These are phyloP conservation scores for Syrrhaptes paradoxus DNA, from an alignment of 2,113 vertebrate genomes.

Conservation along the genomic window DNA sequence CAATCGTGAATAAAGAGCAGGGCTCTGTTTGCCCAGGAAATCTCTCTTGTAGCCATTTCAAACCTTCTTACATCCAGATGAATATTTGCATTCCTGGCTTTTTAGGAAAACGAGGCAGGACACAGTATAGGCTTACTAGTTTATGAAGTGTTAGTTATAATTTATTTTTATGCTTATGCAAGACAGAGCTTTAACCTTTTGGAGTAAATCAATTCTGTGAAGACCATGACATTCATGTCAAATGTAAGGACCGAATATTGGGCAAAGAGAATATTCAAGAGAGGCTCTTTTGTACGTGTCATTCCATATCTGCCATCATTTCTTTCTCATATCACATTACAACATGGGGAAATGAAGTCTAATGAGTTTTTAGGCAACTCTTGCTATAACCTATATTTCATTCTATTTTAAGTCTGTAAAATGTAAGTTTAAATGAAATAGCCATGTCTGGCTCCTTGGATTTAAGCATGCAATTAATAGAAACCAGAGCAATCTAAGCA, in stretches of 20 bases:
- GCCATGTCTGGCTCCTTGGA: conserved; percentile 25
- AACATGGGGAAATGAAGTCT: not conserved
- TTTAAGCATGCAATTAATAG: conserved; percentile 58
- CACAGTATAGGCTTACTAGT: not conserved
- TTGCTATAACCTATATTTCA: conserved; percentile 31
- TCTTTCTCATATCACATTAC: not conserved
- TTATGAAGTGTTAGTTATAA: not conserved
- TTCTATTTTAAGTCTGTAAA: conserved; percentile 40
- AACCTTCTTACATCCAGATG: not conserved
- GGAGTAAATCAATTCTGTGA: not conserved
- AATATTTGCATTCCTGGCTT: not conserved
- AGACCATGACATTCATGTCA: not conserved
- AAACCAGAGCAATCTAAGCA: conserved; percentile 22
- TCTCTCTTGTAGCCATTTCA: not conserved
- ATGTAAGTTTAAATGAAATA: not conserved
- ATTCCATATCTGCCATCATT: not conserved
- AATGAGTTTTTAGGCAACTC: conserved; percentile 2
- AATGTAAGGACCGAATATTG: not conserved
- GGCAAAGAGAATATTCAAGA: not conserved
- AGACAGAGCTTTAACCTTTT: not conserved
- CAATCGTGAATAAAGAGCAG: not conserved
- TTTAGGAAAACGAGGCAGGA: not conserved
- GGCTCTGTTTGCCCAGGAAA: not conserved
- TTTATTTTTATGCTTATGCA: not conserved
- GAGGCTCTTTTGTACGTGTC: not conserved